Evolutionary conservation across 2,888 invertebrate genomes (phyloP), one percentile per base, ranked within the genome.

Genomic region (Fabriciana adippe): DNA sequence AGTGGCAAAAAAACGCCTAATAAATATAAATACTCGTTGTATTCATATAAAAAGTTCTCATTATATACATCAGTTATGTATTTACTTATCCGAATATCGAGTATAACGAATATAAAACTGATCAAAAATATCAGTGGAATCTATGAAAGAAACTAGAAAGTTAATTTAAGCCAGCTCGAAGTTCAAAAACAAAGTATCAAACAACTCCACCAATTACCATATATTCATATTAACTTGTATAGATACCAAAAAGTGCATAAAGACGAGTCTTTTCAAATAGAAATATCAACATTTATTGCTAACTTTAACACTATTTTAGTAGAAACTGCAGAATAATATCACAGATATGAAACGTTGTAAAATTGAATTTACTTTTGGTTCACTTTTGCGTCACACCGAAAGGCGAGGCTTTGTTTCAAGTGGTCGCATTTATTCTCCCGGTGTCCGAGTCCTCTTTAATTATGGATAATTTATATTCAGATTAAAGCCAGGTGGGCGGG

Each of bases 391-490:
- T 79, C 79, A 68, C 18, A 67, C 82, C 83, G 76, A 51, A 67
- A 71, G 73, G 77, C 73, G 74, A 76, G 82, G 88, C 87, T 89
- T 90, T 89, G 88, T 89, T 89, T 87, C 90, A 88, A 90, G 90
- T 88, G 88, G 86, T 83, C 89, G 85, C 91, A 91, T 91, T 91
- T 90, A 91, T 91, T 90, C 92, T 81, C 83, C 81, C 83, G 82
- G 83, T 89, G 91, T 90, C 92, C 90, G 86, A 89, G 85, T 87
- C 83, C 83, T 88, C 87, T 90, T 91, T 92, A 92, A 92, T 92
- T 92, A 90, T 89, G 86, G 87, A 90, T 89, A 91, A 92, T 92
- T 92, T 92, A 92, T 92, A 92, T 92, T 90, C 91, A 91, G 91
- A 90, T 91, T 92, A 91, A 86, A 85, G 80, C 81, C 80, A 89